phyloP scores from a whole-genome alignment of 2,797 vertebrate genomes.

The Sebastes cheni region DNA sequence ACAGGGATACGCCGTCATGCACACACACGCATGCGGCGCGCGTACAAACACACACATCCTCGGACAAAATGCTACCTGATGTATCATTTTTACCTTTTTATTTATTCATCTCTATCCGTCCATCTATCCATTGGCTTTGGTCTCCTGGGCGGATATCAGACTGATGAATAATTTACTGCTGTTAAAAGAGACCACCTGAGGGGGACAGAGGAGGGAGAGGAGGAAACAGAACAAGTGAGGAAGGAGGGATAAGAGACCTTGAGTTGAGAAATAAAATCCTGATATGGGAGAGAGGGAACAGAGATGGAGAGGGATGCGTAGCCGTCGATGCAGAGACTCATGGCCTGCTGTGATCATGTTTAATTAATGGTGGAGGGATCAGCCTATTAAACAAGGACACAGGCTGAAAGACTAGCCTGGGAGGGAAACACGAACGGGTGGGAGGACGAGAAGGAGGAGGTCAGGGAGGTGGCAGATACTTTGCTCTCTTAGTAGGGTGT shows the following conservation, averaged over 20 bases:
- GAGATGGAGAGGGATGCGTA: background rate
- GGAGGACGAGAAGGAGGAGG: constrained; percentile 22
- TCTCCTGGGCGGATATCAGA: constrained; percentile 53
- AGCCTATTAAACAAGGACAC: constrained; percentile 49
- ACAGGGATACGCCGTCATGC: constrained; percentile 16
- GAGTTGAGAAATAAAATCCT: constrained; percentile 22
- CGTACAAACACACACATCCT: background rate
- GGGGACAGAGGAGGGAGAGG: background rate
- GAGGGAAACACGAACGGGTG: background rate
- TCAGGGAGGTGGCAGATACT: constrained; percentile 28
- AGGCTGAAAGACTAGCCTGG: constrained; percentile 32
- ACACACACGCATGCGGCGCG: background rate
- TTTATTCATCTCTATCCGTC: constrained; percentile 70
- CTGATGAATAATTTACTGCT: constrained; percentile 68
- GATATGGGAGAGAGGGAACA: background rate
- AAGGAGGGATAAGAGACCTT: background rate
- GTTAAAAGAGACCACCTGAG: constrained; percentile 67
- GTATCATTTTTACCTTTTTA: constrained; percentile 67
- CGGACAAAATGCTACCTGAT: constrained; percentile 33
- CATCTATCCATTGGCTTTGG: constrained; percentile 46
- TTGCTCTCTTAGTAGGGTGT: background rate
- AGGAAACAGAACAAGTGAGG: background rate
- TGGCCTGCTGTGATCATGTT: constrained; percentile 47
- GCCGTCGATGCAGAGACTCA: constrained; percentile 4
- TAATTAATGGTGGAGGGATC: constrained; percentile 62